phyloP scores from a whole-genome alignment of 2,113 vertebrate species.

The Melanerpes formicivorus region DNA sequence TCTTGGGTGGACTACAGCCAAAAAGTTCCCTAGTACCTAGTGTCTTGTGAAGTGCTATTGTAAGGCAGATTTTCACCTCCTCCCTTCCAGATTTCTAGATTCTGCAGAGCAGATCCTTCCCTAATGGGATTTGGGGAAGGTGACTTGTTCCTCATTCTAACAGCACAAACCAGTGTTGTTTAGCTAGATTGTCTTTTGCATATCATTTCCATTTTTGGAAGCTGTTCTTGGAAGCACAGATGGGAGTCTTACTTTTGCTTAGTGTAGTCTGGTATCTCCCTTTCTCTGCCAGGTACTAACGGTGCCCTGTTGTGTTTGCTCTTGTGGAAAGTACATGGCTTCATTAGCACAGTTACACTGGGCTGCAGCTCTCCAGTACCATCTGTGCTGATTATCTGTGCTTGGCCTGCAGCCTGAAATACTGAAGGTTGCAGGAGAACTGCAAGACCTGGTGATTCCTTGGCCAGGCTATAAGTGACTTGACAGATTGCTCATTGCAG shows the following conservation, averaged over 20 bases:
- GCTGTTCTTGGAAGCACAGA: constrained; percentile 11
- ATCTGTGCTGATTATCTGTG: constrained; percentile 57
- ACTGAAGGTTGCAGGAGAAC: constrained; percentile 49
- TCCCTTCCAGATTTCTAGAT: constrained; percentile 30
- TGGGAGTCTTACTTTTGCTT: constrained; percentile 35
- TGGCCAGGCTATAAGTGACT: constrained; percentile 18
- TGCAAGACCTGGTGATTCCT: constrained; percentile 7
- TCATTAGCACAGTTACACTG: constrained; percentile 60
- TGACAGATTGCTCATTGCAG: constrained; percentile 11
- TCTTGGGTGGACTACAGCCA: constrained; percentile 43
- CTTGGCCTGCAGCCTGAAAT: constrained; percentile 58
- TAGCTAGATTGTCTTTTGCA: not conserved
- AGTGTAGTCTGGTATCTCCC: constrained; percentile 45
- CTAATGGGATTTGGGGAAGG: not conserved
- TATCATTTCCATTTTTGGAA: not conserved
- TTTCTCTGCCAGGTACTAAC: constrained; percentile 62
- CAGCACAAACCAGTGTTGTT: not conserved
- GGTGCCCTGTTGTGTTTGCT: constrained; percentile 64
- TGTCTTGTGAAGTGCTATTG: constrained; percentile 17
- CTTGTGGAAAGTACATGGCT: constrained; percentile 66
- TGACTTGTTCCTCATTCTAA: not conserved
- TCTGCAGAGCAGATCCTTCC: not conserved
- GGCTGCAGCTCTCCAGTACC: constrained; percentile 55
- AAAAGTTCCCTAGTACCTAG: constrained; percentile 12
- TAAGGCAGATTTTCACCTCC: constrained; percentile 45